These are phyloP conservation scores for Hephaestus fuliginosus DNA, from an alignment of 2,797 vertebrate genomes.

Conservation along the genomic window DNA sequence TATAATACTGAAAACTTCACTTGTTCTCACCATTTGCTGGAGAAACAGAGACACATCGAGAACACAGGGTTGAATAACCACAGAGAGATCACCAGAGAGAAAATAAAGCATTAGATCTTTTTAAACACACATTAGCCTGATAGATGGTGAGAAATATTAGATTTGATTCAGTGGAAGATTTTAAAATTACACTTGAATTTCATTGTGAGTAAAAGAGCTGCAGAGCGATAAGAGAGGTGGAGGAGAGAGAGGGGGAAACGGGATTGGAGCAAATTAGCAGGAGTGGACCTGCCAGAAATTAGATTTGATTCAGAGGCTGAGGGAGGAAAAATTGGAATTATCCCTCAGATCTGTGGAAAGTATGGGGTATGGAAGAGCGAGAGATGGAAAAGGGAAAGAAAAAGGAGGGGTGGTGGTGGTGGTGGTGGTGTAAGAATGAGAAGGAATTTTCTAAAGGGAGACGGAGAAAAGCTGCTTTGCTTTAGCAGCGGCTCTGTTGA, in stretches of 20 bases:
- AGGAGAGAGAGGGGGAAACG: constrained; percentile 23
- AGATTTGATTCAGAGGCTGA: constrained; percentile 71
- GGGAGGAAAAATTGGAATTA: constrained; percentile 64
- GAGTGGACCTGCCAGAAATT: constrained; percentile 71
- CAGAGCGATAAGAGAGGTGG: constrained; percentile 38
- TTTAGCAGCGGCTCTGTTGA: constrained; percentile 40
- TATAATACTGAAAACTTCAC: constrained; percentile 11
- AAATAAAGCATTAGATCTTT: constrained; percentile 59
- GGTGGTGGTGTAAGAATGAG: constrained; percentile 5
- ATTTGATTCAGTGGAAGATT: constrained; percentile 75
- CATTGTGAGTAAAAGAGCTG: constrained; percentile 61
- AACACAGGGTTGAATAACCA: neutral
- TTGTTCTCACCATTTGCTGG: neutral
- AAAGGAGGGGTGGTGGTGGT: neutral
- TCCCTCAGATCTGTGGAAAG: constrained; percentile 60
- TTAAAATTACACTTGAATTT: constrained; percentile 72
- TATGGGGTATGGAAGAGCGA: constrained; percentile 17
- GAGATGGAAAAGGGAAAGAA: constrained; percentile 2
- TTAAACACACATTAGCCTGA: constrained; percentile 68
- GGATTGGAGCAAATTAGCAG: constrained; percentile 72
- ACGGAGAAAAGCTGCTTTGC: constrained; percentile 42
- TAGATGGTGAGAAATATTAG: constrained; percentile 67
- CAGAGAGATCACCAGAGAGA: constrained; percentile 21
- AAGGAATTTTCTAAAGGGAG: constrained; percentile 50
- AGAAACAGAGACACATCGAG: neutral